Percentiles rank a stretch among this genome's conserved stretches.
phyloP scores from a whole-genome alignment of 2,888 invertebrate genomes.

The Apotomis betuletana region DNA sequence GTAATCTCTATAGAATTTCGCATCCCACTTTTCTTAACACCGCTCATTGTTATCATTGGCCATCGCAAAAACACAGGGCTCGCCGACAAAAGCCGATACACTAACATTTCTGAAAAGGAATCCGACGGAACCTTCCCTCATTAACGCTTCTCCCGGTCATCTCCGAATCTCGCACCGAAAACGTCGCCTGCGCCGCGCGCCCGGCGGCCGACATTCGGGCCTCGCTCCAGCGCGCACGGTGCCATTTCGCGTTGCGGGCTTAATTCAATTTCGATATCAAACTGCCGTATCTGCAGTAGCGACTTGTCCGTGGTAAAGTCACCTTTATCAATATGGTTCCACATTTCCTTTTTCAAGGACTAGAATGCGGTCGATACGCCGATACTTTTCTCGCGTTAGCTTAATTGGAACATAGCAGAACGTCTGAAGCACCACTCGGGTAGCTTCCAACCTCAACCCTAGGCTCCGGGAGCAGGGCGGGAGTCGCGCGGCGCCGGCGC shows the following conservation, averaged over 20 bases:
- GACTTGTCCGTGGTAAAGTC: background rate
- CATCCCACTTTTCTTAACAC: slow-evolving; percentile 69
- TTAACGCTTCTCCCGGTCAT: slow-evolving; percentile 75
- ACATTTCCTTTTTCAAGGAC: background rate
- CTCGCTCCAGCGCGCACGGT: slow-evolving; percentile 27
- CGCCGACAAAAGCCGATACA: slow-evolving; percentile 81
- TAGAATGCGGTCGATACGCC: slow-evolving; percentile 1
- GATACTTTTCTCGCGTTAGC: slow-evolving; percentile 1
- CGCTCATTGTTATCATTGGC: slow-evolving; percentile 77
- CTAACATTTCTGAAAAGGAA: slow-evolving; percentile 74
- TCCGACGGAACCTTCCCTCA: slow-evolving; percentile 76
- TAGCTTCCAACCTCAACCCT: slow-evolving; percentile 1
- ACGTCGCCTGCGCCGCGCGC: slow-evolving; percentile 51
- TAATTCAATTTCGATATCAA: background rate
- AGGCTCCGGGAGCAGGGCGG: background rate
- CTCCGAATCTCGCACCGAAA: slow-evolving; percentile 50
- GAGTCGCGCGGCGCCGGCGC: background rate
- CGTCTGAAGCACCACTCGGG: background rate
- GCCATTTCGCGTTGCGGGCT: background rate
- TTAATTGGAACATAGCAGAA: slow-evolving; percentile 28
- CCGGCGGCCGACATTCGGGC: slow-evolving; percentile 41
- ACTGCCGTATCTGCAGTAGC: background rate
- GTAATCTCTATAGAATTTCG: slow-evolving; percentile 67
- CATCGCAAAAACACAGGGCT: slow-evolving; percentile 78
- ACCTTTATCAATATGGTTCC: background rate